Evolutionary conservation across 2,888 invertebrate species (phyloP).

Genomic region (Palloptera scutellata): DNA sequence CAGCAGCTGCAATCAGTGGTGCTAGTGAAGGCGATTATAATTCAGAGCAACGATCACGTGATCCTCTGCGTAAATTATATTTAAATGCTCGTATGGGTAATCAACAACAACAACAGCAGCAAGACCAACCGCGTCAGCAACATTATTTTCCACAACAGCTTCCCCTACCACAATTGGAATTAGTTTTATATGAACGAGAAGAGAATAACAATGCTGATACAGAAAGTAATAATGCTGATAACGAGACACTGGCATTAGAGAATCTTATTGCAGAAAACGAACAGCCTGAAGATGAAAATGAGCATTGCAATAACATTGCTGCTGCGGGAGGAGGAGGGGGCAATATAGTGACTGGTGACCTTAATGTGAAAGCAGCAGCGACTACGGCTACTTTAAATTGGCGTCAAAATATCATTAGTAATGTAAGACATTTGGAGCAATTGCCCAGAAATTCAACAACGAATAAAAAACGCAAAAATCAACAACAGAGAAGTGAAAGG

Average conservation of each 20-base stretch:
- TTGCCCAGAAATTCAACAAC: conserved; percentile 8
- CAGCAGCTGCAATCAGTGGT: background rate
- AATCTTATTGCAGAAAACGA: conserved; percentile 31
- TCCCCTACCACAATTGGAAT: conserved; percentile 17
- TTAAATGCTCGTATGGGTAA: conserved; percentile 44
- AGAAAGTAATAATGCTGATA: conserved; percentile 42
- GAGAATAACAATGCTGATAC: conserved; percentile 43
- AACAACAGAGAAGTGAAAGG: conserved; percentile 26
- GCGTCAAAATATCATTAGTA: conserved; percentile 33
- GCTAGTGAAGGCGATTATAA: background rate
- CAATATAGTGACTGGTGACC: conserved; percentile 6
- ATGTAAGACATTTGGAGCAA: conserved; percentile 19
- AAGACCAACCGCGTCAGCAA: conserved; percentile 30
- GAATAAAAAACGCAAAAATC: conserved; percentile 40
- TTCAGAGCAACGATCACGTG: conserved; percentile 24
- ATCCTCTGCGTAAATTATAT: conserved; percentile 45
- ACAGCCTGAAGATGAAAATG: conserved; percentile 42
- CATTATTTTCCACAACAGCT: conserved; percentile 16
- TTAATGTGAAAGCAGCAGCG: conserved; percentile 1
- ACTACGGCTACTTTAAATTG: conserved; percentile 27
- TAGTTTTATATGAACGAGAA: conserved; percentile 36
- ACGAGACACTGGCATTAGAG: conserved; percentile 25
- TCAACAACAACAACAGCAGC: conserved; percentile 33
- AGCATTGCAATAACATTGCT: conserved; percentile 6
- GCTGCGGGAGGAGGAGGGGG: background rate